Evolutionary conservation across 2,113 vertebrate genomes (phyloP), one percentile per base, ranked within the genome.

Genomic region (Dipodomys ordii): DNA sequence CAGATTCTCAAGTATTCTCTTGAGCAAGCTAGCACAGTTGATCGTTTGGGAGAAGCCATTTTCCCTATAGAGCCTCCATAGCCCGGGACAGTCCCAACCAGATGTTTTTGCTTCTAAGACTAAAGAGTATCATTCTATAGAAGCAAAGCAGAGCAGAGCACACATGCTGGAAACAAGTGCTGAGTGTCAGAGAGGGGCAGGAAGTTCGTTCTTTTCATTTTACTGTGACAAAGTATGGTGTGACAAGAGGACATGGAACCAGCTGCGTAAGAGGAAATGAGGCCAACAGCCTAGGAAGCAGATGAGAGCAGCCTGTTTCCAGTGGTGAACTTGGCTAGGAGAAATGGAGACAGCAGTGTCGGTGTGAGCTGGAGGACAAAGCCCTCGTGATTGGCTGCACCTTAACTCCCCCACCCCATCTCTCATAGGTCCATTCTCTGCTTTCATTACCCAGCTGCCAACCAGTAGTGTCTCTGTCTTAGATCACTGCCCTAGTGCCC

Each of bases 11-110:
- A 4, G 9, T 0, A 3, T 15, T 28, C 35, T 72, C 53, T 28
- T 77, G 32, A 23, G 81, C 25, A 4, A 8, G 6, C n/a, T 28
- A 25, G 28, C 35, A 76, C 60, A 67, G 28, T 22, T 7, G 60
- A 16, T 15, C 32, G 22, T 27, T 12, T 6, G 27, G 44, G 46
- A 49, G 15, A 32, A 73, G 62, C 12, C 16, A 30, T 6, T 72
- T 53, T 0, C 0, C 27, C 11, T 16, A 3, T 49, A 39, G 19
- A 19, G 3, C n/a, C 53, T 15, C 6, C 22, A 15, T 62, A 27
- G 53, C 67, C n/a, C 10, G 7, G 27, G 2, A 12, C 35, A 16
- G 19, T 6, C 10, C 69, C 72, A 86, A 19, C 2, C 46, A 22
- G 3, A 6, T 13, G 6, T 49, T 68, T 77, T 19, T 30, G 27